phyloP scores from a whole-genome alignment of 1,140 invertebrate genomes.

The Grapholita molesta region DNA sequence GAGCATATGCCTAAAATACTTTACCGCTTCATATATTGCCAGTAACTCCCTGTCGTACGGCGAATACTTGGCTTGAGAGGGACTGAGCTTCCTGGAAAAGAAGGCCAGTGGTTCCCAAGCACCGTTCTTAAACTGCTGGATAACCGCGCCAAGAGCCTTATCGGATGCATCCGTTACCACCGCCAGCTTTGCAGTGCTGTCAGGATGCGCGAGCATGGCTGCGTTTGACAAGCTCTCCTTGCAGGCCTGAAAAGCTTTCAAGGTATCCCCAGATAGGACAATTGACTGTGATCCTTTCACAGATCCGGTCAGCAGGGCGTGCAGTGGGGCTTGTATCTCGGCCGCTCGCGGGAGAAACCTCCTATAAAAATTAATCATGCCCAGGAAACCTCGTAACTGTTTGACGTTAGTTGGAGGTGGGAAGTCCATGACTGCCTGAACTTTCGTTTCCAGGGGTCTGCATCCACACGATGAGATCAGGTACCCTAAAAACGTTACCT shows the following conservation, averaged over 20 bases:
- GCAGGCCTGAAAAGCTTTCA: slow-evolving; percentile 45
- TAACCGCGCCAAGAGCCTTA: slow-evolving; percentile 42
- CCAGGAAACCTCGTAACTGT: slow-evolving; percentile 57
- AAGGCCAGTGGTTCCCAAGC: slow-evolving; percentile 34
- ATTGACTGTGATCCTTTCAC: not conserved
- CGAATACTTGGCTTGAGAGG: slow-evolving; percentile 22
- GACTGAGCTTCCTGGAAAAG: slow-evolving; percentile 34
- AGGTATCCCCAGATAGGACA: slow-evolving; percentile 36
- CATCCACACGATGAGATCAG: slow-evolving; percentile 42
- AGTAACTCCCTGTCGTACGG: slow-evolving; percentile 24
- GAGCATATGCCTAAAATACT: slow-evolving; percentile 30
- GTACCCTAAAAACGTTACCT: slow-evolving; percentile 42
- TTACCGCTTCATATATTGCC: slow-evolving; percentile 27
- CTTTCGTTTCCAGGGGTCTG: slow-evolving; percentile 32
- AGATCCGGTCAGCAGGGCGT: slow-evolving; percentile 1
- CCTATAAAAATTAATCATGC: slow-evolving; percentile 61
- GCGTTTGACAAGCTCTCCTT: slow-evolving; percentile 49
- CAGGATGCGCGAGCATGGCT: slow-evolving; percentile 34
- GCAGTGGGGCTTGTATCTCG: slow-evolving; percentile 20
- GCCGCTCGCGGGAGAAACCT: slow-evolving; percentile 37
- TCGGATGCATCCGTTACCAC: slow-evolving; percentile 49
- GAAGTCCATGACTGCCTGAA: slow-evolving; percentile 40
- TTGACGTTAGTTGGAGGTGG: slow-evolving; percentile 41
- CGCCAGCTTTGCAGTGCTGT: slow-evolving; percentile 15
- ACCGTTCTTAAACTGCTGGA: slow-evolving; percentile 24